Percentiles rank a stretch among this genome's conserved stretches.
phyloP scores from a whole-genome alignment of 1,140 invertebrate genomes.

The Berghia stephanieae region DNA sequence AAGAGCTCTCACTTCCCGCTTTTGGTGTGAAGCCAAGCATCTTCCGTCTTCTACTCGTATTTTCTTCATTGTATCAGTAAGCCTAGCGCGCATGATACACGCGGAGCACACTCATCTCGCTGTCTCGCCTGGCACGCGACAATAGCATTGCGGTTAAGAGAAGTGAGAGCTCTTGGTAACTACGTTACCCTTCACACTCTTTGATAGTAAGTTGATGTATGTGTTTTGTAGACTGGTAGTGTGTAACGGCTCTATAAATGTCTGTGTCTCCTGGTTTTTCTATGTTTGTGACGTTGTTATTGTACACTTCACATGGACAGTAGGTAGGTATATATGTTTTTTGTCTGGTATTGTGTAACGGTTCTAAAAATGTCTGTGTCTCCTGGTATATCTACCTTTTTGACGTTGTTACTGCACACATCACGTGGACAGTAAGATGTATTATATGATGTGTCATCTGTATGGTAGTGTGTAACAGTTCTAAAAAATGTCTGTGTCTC shows the following conservation, averaged over 20 bases:
- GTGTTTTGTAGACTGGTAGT: not conserved
- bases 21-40: no score
- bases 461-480: no score
- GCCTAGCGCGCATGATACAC: no score
- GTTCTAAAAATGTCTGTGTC: not conserved
- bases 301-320: constrained; percentile 24
- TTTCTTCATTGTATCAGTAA: no score
- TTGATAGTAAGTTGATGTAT: constrained; percentile 13
- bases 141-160: no score
- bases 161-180: no score
- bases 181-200: no score
- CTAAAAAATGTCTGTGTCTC: no score
- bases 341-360: not conserved
- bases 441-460: constrained; percentile 8
- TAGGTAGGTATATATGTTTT: constrained; percentile 8
- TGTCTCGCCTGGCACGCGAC: no score
- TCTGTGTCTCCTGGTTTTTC: not conserved
- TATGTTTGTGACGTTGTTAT: not conserved
- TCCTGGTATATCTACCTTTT: not conserved
- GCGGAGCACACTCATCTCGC: no score
- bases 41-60: no score
- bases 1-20: no score
- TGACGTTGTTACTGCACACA: not conserved
- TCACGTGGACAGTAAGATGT: constrained; percentile 24
- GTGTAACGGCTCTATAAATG: constrained; percentile 5